Percentiles rank a stretch among this genome's conserved stretches.
Evolutionary conservation across 2,113 vertebrate genomes (phyloP).

Genomic region (Lota lota): DNA sequence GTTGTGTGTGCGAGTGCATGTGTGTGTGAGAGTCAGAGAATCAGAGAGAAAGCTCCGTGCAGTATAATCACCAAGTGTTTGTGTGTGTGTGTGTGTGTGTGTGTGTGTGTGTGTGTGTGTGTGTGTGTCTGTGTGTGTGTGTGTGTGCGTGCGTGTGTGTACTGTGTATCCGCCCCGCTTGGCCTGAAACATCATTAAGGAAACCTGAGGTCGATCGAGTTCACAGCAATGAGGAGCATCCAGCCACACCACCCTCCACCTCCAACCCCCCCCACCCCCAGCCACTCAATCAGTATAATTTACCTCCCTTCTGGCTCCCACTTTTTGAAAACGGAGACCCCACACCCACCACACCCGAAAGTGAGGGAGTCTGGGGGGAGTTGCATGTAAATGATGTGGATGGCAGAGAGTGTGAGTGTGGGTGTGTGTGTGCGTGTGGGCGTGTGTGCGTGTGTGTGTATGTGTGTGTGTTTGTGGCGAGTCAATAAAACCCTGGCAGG

Average conservation of each 20-base stretch:
- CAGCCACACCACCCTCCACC: slow-evolving; percentile 25
- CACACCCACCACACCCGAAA: slow-evolving; percentile 32
- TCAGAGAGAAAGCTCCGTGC: slow-evolving; percentile 32
- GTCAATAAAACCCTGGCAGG: slow-evolving; percentile 38
- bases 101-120: too few relatives aligned
- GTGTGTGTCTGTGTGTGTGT: too few relatives aligned
- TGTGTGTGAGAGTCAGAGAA: slow-evolving; percentile 11
- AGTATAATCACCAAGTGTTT: slow-evolving; percentile 51
- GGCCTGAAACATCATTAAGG: slow-evolving; percentile 65
- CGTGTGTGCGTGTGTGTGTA: too few relatives aligned
- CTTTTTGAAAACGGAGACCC: neutral
- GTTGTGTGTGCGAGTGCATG: neutral
- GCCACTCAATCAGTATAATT: slow-evolving; percentile 71
- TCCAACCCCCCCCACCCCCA: slow-evolving; percentile 24
- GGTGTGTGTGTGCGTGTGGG: too few relatives aligned
- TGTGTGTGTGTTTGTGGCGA: slow-evolving; percentile 5
- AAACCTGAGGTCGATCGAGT: slow-evolving; percentile 54
- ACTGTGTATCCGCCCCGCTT: slow-evolving; percentile 55
- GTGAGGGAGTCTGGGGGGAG: slow-evolving; percentile 52
- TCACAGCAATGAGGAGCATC: slow-evolving; percentile 38
- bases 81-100: too few relatives aligned
- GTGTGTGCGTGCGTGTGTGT: slow-evolving; percentile 10
- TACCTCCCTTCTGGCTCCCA: slow-evolving; percentile 30
- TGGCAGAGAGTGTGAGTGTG: slow-evolving; percentile 34
- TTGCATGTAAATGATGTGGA: slow-evolving; percentile 55